Evolutionary conservation across 1,140 invertebrate genomes (phyloP), one percentile per base, ranked within the genome.

Genomic region (Sminthurides bifidus): DNA sequence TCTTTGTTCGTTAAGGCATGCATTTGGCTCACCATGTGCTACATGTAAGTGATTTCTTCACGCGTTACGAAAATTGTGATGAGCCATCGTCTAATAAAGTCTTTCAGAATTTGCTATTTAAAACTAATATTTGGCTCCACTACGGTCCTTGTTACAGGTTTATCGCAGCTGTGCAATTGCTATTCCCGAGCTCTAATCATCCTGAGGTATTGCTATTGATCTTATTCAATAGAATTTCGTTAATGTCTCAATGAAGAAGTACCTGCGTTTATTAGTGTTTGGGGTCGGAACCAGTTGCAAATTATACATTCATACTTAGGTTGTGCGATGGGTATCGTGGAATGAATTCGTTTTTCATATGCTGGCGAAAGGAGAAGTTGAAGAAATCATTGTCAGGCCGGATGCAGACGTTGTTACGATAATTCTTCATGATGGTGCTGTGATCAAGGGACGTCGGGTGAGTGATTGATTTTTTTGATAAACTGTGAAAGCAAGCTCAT

Each of bases 341-440:
- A 89, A 92, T 75, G 91, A 95, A 74, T 94, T 95, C 76, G 77
- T 92, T 1, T 82, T 92, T 71, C 82, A 91, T 53, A 90, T 95
- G 86, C 70, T 95, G 40, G 79, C 83, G 1, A 90, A 89, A 72
- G 91, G 92, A 19, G 90, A 95, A 77, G 90, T 94, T 0, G 81
- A 90, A 68, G 80, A 89, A 71, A 73, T 95, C 41, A 82, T 90
- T 61, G 80, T 94, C 0, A 74, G 81, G 33, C 89, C 90, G 2
- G 84, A 87, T 68, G 72, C 83, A 58, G 86, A 89, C 66, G 77
- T 85, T 60, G 87, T 89, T 14, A 85, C 82, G 1, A 86, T 94
- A 52, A 79, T 84, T 56, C 68, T 95, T 80, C 45, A 58, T 44
- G 56, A 61, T n/a, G 60, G 60, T 8, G 60, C 60, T 17, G 41